These are phyloP conservation scores for Dioctria rufipes DNA, from an alignment of 2,888 invertebrate species.

Conservation along the genomic window DNA sequence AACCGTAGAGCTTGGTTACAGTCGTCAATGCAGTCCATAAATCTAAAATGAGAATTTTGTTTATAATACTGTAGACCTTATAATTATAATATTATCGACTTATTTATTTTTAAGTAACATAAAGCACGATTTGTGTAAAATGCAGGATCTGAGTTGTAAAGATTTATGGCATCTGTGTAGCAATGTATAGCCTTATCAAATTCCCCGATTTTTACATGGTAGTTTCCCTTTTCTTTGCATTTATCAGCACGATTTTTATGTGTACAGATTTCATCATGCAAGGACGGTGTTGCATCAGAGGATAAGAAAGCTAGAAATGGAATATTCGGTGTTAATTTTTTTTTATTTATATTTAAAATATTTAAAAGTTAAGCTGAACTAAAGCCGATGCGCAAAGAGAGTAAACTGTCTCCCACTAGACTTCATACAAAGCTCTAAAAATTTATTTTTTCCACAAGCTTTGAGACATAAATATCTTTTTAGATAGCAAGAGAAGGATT, in stretches of 20 bases:
- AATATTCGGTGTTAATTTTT: no score
- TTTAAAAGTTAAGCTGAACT: no score
- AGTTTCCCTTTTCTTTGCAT: conserved; percentile 80
- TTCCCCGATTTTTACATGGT: conserved; percentile 81
- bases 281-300: no score
- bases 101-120: conserved; percentile 85
- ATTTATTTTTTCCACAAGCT: no score
- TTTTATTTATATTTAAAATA: no score
- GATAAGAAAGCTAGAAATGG: no score
- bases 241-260: conserved; percentile 63
- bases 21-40: conserved; percentile 74
- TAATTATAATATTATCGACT: conserved; percentile 72
- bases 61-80: neutral
- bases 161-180: conserved; percentile 90
- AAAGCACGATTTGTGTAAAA: conserved; percentile 91
- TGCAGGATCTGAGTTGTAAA: conserved; percentile 83
- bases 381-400: no score
- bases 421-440: no score
- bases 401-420: no score
- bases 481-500: no score
- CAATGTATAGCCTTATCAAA: conserved; percentile 89
- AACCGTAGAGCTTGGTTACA: conserved; percentile 85
- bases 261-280: neutral
- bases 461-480: no score
- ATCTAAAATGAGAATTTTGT: conserved; percentile 59